Percentiles rank a stretch among this genome's conserved stretches.
These are phyloP conservation scores for Anthonomus grandis DNA, from an alignment of 1,140 invertebrate species.

Conservation along the genomic window DNA sequence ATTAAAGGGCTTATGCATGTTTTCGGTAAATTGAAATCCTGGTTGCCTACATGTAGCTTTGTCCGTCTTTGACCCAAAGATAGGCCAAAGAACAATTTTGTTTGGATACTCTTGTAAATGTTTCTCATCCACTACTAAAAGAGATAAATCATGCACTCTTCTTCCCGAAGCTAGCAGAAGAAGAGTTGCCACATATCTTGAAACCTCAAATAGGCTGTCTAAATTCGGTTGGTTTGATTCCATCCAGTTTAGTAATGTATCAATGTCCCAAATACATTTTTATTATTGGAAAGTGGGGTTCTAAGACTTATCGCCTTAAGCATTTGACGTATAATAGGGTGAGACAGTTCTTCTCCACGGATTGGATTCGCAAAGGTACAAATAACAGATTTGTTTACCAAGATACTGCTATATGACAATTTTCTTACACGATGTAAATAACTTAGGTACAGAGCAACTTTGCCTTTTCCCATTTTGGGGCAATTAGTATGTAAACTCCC, in stretches of 20 bases:
- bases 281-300: not conserved
- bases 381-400: conserved; percentile 23
- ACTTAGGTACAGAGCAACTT: not conserved
- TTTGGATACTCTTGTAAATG: conserved; percentile 4
- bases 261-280: conserved; percentile 9
- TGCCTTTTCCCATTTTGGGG: conserved; percentile 41
- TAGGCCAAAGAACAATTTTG: conserved; percentile 36
- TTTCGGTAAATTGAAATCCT: conserved; percentile 35
- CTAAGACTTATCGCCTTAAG: not conserved
- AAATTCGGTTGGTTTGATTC: not conserved
- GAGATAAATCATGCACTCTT: conserved; percentile 43
- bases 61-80: conserved; percentile 46
- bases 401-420: conserved; percentile 13
- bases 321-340: not conserved
- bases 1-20: not conserved
- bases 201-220: conserved; percentile 38
- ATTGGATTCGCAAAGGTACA: conserved; percentile 14
- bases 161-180: conserved; percentile 42
- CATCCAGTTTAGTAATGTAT: conserved; percentile 4
- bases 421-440: conserved; percentile 15
- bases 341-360: not conserved
- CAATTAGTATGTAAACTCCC: conserved; percentile 36
- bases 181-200: conserved; percentile 31
- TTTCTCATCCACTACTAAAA: conserved; percentile 33
- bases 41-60: conserved; percentile 36